Base-by-base conservation (phyloP, 2,888 invertebrate species). In the Stictocephala bisonia region DNA sequence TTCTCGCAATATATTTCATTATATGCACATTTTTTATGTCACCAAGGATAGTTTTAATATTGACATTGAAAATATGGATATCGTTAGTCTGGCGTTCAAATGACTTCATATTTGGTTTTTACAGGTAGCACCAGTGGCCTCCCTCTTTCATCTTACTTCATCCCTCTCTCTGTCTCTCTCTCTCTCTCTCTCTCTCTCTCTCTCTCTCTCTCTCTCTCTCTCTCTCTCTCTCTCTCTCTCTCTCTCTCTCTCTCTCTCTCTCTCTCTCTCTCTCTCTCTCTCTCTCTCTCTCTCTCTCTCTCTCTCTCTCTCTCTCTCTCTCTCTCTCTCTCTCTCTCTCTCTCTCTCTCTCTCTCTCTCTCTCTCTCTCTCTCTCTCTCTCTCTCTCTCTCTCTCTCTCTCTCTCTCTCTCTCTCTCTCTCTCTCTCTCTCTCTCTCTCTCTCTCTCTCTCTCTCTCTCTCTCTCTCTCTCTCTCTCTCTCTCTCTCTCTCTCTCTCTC, bases 371-470 rank as follows among this genome's bases (percentile, higher is more conserved):
- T n/a, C n/a, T n/a, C n/a, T n/a, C n/a, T n/a, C n/a, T n/a, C n/a
- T n/a, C n/a, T n/a, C n/a, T n/a, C n/a, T n/a, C n/a, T n/a, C n/a
- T n/a, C n/a, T n/a, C n/a, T n/a, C n/a, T n/a, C n/a, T n/a, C n/a
- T n/a, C n/a, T n/a, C n/a, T n/a, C n/a, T n/a, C n/a, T n/a, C 6
- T 15, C 56, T 60, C 15, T 60, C 26, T 27, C 60, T 27, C 29
- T 60, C 15, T 20, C 31, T 2, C 31, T 60, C 31, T 31, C 3
- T 27, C 15, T 15, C 15, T 27, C 60, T 60, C 26, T 27, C 31
- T 71, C 66, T 66, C 40, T 35, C 60, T 35, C 56, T 27, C 60
- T 31, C 60, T 35, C 20, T 29, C 40, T 22, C 35, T 71, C 41
- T 4, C 22, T 9, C 3, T 3, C 64, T 31, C 7, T 22, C 22